These are phyloP conservation scores for Heterodera filipjevi DNA, from an alignment of 2,888 invertebrate genomes.

Conservation along the genomic window DNA sequence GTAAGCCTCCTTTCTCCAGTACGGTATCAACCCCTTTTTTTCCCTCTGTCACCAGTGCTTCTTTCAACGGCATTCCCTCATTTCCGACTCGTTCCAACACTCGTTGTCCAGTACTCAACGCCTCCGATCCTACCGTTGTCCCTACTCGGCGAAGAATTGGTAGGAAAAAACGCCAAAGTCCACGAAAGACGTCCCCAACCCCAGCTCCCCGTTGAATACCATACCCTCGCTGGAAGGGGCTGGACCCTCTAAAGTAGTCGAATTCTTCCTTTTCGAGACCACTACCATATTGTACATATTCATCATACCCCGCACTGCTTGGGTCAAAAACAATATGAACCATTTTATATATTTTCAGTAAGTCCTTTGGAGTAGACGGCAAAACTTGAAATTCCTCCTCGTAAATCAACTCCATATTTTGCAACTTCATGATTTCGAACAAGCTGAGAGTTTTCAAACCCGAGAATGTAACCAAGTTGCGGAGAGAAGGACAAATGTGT, in stretches of 20 bases:
- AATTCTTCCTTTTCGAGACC: neutral
- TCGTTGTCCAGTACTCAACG: constrained; percentile 16
- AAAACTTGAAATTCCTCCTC: constrained; percentile 22
- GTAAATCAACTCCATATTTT: constrained; percentile 27
- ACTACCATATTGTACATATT: neutral
- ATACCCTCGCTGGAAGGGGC: constrained; percentile 8
- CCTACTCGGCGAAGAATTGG: constrained; percentile 7
- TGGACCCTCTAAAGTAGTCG: constrained; percentile 2
- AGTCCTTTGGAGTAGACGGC: constrained; percentile 11
- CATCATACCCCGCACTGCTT: constrained; percentile 13
- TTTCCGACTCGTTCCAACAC: constrained; percentile 8
- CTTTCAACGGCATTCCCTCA: constrained; percentile 11
- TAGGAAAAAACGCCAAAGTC: constrained; percentile 18
- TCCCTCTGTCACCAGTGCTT: constrained; percentile 3
- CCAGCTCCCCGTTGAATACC: constrained; percentile 13
- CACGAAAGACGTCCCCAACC: constrained; percentile 7
- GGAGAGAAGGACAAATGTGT: constrained; percentile 10
- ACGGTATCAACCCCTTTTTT: constrained; percentile 20
- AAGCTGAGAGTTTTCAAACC: constrained; percentile 11
- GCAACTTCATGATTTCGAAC: neutral
- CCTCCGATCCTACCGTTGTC: constrained; percentile 1
- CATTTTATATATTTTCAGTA: constrained; percentile 27
- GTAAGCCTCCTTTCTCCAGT: constrained; percentile 5
- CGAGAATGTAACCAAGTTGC: constrained; percentile 12
- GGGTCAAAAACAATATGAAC: constrained; percentile 32